A percentile compares a stretch with the other conserved stretches of the same genome.
These are phyloP conservation scores for Rhinella marina DNA, from an alignment of 2,797 vertebrate genomes.

Conservation along the genomic window DNA sequence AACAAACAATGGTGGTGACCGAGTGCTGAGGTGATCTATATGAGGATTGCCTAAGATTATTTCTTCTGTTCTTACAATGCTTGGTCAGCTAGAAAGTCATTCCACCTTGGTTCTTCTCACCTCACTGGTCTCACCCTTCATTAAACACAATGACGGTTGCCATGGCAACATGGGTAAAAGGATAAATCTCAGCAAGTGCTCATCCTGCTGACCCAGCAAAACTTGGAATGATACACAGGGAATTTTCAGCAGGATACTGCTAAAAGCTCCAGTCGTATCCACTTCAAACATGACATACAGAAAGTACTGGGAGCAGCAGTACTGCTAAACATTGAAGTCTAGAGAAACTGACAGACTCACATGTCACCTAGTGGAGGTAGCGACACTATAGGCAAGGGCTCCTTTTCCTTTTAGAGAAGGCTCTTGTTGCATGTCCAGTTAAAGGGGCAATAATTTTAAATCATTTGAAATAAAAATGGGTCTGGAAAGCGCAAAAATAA, in stretches of 20 bases:
- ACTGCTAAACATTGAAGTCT: neutral
- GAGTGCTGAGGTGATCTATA: conserved; percentile 3
- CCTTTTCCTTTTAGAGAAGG: too few species aligned
- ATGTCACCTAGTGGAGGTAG: too few species aligned
- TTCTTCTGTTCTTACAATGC: conserved; percentile 32
- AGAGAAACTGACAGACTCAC: neutral
- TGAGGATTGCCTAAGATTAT: conserved; percentile 24
- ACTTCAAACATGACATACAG: neutral
- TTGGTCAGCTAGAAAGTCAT: conserved; percentile 33
- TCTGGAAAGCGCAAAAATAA: too few species aligned
- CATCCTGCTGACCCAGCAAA: conserved; percentile 45
- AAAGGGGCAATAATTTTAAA: too few species aligned
- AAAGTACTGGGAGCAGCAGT: neutral
- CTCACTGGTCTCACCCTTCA: conserved; percentile 46
- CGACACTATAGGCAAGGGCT: too few species aligned
- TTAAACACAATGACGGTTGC: conserved; percentile 37
- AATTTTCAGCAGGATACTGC: conserved; percentile 18
- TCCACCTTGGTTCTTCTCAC: conserved; percentile 38
- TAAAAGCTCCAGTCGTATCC: conserved; percentile 3
- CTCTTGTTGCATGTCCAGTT: too few species aligned
- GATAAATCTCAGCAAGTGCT: conserved; percentile 29
- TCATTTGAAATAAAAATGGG: too few species aligned
- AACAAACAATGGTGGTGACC: neutral
- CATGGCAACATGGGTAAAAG: conserved; percentile 39
- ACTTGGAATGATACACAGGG: conserved; percentile 13